phyloP scores from a whole-genome alignment of 1,140 invertebrate genomes.

The Hypothenemus hampei region DNA sequence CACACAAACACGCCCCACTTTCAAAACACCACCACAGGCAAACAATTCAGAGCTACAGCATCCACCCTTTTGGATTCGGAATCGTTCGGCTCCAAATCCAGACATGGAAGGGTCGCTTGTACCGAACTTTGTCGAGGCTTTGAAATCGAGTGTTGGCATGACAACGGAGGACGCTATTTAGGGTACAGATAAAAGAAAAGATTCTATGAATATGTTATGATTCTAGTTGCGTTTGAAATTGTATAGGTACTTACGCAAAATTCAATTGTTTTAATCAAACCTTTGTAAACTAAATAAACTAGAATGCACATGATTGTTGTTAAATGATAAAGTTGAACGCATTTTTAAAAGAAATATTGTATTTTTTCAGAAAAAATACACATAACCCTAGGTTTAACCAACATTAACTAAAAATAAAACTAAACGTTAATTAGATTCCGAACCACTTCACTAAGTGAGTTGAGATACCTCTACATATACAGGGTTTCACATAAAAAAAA shows the following conservation, averaged over 20 bases:
- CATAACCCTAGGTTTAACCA: too few species aligned
- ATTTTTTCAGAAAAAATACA: too few species aligned
- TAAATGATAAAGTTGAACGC: too few species aligned
- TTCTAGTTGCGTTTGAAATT: conserved; percentile 19
- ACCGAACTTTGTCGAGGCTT: conserved; percentile 3
- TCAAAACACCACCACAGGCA: too few species aligned
- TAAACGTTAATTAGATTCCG: conserved; percentile 3
- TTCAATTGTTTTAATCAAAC: not conserved
- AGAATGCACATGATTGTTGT: conserved; percentile 10
- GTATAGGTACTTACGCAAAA: conserved; percentile 9
- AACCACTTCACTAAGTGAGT: not conserved
- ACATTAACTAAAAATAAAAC: conserved; percentile 10
- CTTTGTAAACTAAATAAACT: conserved; percentile 6
- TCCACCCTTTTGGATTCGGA: too few species aligned
- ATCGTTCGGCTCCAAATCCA: too few species aligned
- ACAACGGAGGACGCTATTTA: conserved; percentile 3
- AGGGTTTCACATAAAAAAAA: not conserved
- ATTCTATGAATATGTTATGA: conserved; percentile 7
- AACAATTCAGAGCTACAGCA: too few species aligned
- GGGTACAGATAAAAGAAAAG: conserved; percentile 2
- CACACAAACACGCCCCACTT: too few species aligned
- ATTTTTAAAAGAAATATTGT: too few species aligned
- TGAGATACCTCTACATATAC: conserved; percentile 4
- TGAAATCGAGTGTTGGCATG: conserved; percentile 1
- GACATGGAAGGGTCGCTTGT: too few species aligned